Evolutionary conservation across 2,113 vertebrate species (phyloP).

Genomic region (Meriones unguiculatus): DNA sequence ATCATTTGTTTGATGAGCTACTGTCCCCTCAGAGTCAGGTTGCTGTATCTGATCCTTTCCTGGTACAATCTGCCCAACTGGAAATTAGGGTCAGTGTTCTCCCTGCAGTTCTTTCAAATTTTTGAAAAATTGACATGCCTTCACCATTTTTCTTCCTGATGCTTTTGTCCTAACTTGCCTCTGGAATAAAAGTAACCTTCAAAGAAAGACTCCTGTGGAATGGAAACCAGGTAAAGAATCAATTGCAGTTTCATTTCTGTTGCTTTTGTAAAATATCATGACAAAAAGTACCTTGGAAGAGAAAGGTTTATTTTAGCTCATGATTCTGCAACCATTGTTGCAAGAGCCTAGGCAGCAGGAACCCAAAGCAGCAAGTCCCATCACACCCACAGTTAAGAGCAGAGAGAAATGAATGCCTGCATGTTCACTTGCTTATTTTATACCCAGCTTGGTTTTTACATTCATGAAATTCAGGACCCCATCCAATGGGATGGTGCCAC

Average conservation of each 20-base stretch:
- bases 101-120: background rate
- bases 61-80: background rate
- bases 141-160: background rate
- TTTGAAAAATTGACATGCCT: background rate
- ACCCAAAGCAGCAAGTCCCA: background rate
- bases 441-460: background rate
- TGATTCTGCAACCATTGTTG: background rate
- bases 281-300: background rate
- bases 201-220: background rate
- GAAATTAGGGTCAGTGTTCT: conserved; percentile 3
- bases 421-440: background rate
- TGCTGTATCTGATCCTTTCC: background rate
- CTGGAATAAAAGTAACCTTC: background rate
- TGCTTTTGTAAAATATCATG: background rate
- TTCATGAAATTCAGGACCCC: background rate
- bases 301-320: background rate
- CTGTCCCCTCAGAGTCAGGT: background rate
- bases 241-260: background rate
- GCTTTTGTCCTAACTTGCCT: background rate
- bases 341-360: background rate
- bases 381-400: background rate
- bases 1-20: background rate
- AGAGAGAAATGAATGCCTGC: too few species aligned
- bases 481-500: too few species aligned
- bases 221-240: background rate